Conservation (phyloP, 2,888 invertebrate genomes). For the Epicampocera succincta region DNA sequence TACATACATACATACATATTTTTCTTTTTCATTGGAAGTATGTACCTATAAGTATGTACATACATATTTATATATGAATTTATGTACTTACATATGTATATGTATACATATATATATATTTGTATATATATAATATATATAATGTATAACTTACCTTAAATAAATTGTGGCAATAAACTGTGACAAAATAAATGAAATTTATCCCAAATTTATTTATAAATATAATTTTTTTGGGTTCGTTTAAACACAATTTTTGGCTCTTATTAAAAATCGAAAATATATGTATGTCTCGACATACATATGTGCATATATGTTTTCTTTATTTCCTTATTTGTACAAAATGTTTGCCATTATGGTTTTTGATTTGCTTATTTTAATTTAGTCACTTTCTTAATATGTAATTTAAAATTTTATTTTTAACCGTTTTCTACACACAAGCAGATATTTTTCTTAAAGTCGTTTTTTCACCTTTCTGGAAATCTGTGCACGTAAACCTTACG, state of each 20-base stretch:
- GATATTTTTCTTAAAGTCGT: constrained; percentile 7
- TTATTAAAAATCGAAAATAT: background rate
- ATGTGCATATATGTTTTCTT: too few species aligned
- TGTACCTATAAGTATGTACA: too few species aligned
- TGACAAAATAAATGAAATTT: background rate
- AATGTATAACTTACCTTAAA: too few species aligned
- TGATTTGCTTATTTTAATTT: constrained; percentile 9
- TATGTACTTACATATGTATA: too few species aligned
- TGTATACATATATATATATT: too few species aligned
- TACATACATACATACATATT: too few species aligned
- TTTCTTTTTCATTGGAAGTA: background rate
- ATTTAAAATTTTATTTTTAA: constrained; percentile 19
- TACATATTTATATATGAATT: background rate
- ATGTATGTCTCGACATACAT: too few species aligned
- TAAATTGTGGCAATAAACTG: too few species aligned
- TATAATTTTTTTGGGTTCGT: background rate
- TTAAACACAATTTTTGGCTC: background rate
- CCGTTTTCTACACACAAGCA: constrained; percentile 20
- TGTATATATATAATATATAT: too few species aligned
- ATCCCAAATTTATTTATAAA: constrained; percentile 24
- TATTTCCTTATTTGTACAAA: too few species aligned
- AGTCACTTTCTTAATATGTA: constrained; percentile 14
- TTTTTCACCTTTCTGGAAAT: constrained; percentile 9
- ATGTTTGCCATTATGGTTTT: background rate
- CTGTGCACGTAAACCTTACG: constrained; percentile 60